A percentile compares a stretch with the other conserved stretches of the same genome.
phyloP scores from a whole-genome alignment of 2,113 vertebrate species.

The Nothoprocta pentlandii region DNA sequence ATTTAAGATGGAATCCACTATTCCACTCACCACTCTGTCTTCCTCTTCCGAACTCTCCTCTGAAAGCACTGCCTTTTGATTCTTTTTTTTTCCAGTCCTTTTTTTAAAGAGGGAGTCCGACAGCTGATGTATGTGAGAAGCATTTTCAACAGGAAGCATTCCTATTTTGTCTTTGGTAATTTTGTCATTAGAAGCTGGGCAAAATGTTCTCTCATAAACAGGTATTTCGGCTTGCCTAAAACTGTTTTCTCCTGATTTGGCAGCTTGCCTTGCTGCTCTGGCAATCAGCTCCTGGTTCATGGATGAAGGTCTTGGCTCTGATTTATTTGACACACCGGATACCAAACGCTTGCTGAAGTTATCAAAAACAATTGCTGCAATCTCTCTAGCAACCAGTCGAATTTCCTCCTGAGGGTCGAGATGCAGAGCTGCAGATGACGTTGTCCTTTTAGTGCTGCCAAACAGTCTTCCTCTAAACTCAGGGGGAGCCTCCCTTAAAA shows the following conservation, averaged over 20 bases:
- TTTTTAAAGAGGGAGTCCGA: not conserved
- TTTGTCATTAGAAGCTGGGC: not conserved
- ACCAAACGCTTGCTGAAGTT: not conserved
- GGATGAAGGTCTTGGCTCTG: not conserved
- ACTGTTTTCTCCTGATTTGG: not conserved
- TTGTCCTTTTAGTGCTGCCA: not conserved
- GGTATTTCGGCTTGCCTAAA: not conserved
- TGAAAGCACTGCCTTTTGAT: not conserved
- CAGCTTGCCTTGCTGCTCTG: not conserved
- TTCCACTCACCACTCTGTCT: not conserved
- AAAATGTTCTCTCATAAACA: not conserved
- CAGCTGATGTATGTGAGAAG: not conserved
- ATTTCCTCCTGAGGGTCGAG: not conserved
- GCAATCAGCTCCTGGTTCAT: not conserved
- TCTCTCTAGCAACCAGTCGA: not conserved
- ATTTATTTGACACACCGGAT: not conserved
- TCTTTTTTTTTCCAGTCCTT: not conserved
- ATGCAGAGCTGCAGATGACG: not conserved
- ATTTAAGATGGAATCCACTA: not conserved
- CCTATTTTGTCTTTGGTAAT: constrained; percentile 19
- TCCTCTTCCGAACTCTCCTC: not conserved
- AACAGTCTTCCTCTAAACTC: not conserved
- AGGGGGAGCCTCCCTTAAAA: not conserved
- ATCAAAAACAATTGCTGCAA: not conserved
- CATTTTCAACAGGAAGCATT: not conserved